Conservation (phyloP, 2,888 invertebrate genomes). For the Ditula angustiorana region DNA sequence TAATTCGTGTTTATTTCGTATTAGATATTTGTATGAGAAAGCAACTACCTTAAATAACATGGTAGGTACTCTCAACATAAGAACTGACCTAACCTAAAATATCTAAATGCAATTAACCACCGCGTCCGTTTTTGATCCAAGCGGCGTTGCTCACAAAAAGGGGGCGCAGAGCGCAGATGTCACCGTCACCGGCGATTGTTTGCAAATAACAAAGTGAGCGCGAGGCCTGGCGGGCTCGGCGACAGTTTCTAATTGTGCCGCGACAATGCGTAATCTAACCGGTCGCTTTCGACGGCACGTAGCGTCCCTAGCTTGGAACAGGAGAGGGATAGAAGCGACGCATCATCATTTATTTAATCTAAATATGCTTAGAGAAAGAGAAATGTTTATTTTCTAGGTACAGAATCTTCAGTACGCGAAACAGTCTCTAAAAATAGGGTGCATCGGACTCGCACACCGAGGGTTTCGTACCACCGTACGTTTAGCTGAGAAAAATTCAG, state of each 20-base stretch:
- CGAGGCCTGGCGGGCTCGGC: conserved; percentile 51
- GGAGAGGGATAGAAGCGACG: conserved; percentile 47
- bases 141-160: conserved; percentile 17
- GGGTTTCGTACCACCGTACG: too few species aligned
- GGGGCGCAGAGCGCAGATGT: conserved; percentile 71
- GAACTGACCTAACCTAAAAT: background rate
- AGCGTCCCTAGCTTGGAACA: conserved; percentile 56
- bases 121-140: conserved; percentile 25
- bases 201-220: conserved; percentile 80
- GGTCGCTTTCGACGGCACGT: conserved; percentile 77
- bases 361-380: too few species aligned
- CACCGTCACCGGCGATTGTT: conserved; percentile 67
- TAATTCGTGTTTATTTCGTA: too few species aligned
- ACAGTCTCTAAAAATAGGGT: too few species aligned
- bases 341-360: background rate
- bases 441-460: too few species aligned
- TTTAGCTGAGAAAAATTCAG: too few species aligned
- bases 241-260: conserved; percentile 83
- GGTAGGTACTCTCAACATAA: background rate
- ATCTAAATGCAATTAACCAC: conserved; percentile 26
- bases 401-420: too few species aligned
- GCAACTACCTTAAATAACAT: background rate
- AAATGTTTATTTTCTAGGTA: too few species aligned
- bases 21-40: too few species aligned
- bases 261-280: conserved; percentile 84